A percentile compares a stretch with the other conserved stretches of the same genome.
Evolutionary conservation across 2,888 invertebrate species (phyloP).

Genomic region (Eugnorisma glareosa): DNA sequence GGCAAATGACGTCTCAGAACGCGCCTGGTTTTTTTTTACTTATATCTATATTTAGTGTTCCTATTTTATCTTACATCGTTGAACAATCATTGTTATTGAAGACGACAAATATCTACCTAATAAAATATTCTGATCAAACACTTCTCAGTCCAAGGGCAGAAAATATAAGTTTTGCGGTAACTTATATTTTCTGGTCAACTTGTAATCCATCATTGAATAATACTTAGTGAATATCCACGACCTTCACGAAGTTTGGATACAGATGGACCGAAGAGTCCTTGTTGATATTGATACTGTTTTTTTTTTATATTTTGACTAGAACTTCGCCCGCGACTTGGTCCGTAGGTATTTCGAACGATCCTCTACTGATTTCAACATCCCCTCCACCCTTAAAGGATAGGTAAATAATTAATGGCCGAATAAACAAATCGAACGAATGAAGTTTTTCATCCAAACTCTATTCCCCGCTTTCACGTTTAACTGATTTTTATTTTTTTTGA

Average conservation of each 20-base stretch:
- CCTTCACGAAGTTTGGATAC: constrained; percentile 25
- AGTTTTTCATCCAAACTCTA: not conserved
- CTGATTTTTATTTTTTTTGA: not conserved
- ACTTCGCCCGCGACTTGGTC: not conserved
- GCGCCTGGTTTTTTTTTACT: not conserved
- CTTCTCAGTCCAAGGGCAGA: not conserved
- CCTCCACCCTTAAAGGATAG: no score
- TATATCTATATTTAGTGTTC: no score
- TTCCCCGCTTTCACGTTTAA: not conserved
- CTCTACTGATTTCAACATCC: not conserved
- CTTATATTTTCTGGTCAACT: constrained; percentile 7
- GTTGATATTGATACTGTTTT: constrained; percentile 5
- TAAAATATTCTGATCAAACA: not conserved
- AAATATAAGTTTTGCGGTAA: not conserved
- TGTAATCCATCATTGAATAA: constrained; percentile 37
- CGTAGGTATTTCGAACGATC: not conserved
- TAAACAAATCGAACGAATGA: no score
- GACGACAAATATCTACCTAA: not conserved
- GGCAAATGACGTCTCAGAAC: not conserved
- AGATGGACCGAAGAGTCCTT: not conserved
- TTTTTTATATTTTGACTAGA: not conserved
- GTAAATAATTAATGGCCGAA: no score
- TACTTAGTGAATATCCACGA: constrained; percentile 19
- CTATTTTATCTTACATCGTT: no score
- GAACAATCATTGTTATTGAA: not conserved